phyloP scores from a whole-genome alignment of 1,140 invertebrate genomes.

The Ooceraea biroi region DNA sequence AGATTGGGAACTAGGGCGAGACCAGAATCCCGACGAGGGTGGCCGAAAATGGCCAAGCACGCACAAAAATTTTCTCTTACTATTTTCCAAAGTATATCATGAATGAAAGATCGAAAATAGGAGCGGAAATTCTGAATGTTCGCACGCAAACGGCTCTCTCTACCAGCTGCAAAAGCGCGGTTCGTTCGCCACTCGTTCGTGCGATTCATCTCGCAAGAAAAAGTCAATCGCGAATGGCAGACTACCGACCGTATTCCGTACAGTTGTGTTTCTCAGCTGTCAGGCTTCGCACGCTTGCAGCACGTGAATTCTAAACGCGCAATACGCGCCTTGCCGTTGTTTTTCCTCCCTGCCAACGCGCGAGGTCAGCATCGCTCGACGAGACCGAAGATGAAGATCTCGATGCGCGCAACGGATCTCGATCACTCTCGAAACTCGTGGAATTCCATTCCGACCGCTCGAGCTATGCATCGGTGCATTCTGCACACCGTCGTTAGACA shows the following conservation, averaged over 20 bases:
- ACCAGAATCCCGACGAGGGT: too few relatives aligned
- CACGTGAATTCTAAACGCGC: slow-evolving; percentile 43
- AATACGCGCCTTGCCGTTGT: background rate
- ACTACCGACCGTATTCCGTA: background rate
- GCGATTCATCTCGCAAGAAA: background rate
- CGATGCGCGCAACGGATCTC: slow-evolving; percentile 13
- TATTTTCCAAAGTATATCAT: too few relatives aligned
- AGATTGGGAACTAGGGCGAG: too few relatives aligned
- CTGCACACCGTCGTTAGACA: background rate
- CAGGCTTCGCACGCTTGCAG: slow-evolving; percentile 3
- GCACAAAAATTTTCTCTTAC: too few relatives aligned
- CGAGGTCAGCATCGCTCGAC: slow-evolving; percentile 27
- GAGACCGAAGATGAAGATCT: slow-evolving; percentile 43
- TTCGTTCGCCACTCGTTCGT: background rate
- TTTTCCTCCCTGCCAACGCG: slow-evolving; percentile 30
- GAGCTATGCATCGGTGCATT: slow-evolving; percentile 3
- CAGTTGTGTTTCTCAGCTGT: background rate
- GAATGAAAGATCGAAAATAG: too few relatives aligned
- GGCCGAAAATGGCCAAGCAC: too few relatives aligned
- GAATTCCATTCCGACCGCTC: slow-evolving; percentile 44
- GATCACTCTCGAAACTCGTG: background rate
- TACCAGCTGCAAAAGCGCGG: background rate
- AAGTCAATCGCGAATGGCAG: background rate
- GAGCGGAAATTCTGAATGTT: too few relatives aligned
- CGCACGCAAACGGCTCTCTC: too few relatives aligned